These are phyloP conservation scores for Esperia sulphurella DNA, from an alignment of 2,888 invertebrate genomes.

Conservation along the genomic window DNA sequence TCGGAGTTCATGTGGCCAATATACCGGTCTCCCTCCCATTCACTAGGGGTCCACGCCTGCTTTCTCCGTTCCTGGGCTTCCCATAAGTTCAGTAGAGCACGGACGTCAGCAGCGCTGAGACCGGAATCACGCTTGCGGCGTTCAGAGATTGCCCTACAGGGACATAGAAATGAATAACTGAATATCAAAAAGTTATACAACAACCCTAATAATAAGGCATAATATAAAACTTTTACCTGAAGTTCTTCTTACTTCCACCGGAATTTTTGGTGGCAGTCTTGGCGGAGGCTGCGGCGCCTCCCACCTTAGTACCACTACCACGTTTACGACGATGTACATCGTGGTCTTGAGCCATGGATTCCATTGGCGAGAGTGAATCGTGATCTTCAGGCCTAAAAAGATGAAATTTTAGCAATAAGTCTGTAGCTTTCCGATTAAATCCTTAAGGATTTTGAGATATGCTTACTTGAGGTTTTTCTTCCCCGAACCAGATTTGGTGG, in stretches of 20 bases:
- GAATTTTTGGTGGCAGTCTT: constrained; percentile 69
- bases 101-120: constrained; percentile 80
- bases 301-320: constrained; percentile 66
- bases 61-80: constrained; percentile 79
- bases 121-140: constrained; percentile 81
- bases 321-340: constrained; percentile 61
- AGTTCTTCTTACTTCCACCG: constrained; percentile 70
- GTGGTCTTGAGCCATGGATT: constrained; percentile 48
- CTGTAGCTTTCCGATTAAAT: too few species aligned
- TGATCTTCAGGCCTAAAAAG: constrained; percentile 52
- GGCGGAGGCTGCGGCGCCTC: constrained; percentile 68
- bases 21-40: constrained; percentile 60
- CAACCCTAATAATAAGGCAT: not conserved
- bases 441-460: not conserved
- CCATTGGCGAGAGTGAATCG: constrained; percentile 51
- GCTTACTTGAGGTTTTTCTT: constrained; percentile 72
- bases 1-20: constrained; percentile 61
- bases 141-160: constrained; percentile 60
- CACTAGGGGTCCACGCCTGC: constrained; percentile 70
- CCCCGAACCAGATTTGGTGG: constrained; percentile 65
- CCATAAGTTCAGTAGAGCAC: constrained; percentile 80
- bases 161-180: constrained; percentile 1
- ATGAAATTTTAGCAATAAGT: too few species aligned
- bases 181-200: not conserved
- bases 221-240: constrained; percentile 45